Evolutionary conservation across 2,888 invertebrate species (phyloP).

Genomic region (Callinectes sapidus): DNA sequence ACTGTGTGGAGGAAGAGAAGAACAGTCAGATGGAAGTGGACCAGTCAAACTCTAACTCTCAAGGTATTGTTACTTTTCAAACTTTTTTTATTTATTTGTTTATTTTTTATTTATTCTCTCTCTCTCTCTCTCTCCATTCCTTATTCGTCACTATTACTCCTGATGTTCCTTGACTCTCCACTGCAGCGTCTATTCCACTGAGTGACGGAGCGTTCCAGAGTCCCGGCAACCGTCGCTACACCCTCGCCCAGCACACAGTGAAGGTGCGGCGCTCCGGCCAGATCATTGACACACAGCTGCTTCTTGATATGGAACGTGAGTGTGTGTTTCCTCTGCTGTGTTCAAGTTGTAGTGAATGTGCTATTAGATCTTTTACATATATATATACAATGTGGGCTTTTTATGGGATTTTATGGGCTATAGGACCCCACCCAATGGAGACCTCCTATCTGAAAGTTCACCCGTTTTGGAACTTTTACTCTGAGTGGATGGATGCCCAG

Average conservation of each 20-base stretch:
- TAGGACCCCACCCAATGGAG: no score
- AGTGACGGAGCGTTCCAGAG: constrained; percentile 57
- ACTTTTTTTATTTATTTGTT: no score
- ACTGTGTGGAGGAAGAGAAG: not conserved
- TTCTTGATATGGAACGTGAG: constrained; percentile 77
- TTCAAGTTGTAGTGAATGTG: no score
- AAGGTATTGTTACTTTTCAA: not conserved
- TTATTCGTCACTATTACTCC: not conserved
- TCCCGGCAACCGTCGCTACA: constrained; percentile 75
- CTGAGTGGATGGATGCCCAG: no score
- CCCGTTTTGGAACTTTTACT: no score
- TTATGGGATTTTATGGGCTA: no score
- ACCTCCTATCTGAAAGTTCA: no score
- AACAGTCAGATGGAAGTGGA: not conserved
- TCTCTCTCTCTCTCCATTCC: not conserved
- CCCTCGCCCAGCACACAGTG: constrained; percentile 80
- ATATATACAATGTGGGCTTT: no score
- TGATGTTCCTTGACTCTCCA: not conserved
- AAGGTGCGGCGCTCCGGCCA: constrained; percentile 79
- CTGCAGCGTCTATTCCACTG: constrained; percentile 52
- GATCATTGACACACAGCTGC: constrained; percentile 79
- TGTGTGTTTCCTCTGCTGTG: constrained; percentile 10
- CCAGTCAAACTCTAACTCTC: not conserved
- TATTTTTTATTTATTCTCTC: no score
- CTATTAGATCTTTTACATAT: no score